Conservation (phyloP, 2,888 invertebrate genomes). For the Rugalucina vietnamica region DNA sequence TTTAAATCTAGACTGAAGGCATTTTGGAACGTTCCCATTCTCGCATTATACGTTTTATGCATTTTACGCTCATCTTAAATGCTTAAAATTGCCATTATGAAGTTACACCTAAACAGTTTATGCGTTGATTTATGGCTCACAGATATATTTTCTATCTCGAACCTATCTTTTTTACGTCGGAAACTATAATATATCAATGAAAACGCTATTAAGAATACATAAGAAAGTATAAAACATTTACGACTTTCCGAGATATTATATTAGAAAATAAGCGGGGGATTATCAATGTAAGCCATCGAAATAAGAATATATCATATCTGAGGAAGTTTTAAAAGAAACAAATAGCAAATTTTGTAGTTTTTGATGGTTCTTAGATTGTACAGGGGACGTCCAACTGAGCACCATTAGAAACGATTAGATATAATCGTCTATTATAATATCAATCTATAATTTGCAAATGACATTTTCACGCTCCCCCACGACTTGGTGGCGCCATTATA, state of each 20-base stretch:
- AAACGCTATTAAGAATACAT: conserved; percentile 16
- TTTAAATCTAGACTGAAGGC: too few relatives aligned
- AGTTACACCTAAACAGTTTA: conserved; percentile 13
- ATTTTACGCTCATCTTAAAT: background rate
- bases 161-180: conserved; percentile 14
- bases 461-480: conserved; percentile 5
- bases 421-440: conserved; percentile 14
- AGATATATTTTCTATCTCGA: conserved; percentile 12
- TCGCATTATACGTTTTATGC: too few relatives aligned
- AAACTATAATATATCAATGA: conserved; percentile 16
- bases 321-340: conserved; percentile 14
- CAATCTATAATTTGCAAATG: conserved; percentile 9
- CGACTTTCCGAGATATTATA: conserved; percentile 12
- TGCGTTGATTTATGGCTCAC: conserved; percentile 14
- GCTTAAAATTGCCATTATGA: background rate
- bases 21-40: too few relatives aligned
- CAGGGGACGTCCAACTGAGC: conserved; percentile 3
- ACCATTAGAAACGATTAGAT: conserved; percentile 9
- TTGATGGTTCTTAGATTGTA: conserved; percentile 5
- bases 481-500: background rate
- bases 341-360: conserved; percentile 10
- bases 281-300: conserved; percentile 7
- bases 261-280: conserved; percentile 13
- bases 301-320: conserved; percentile 11
- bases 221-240: conserved; percentile 16